These are phyloP conservation scores for Struthidea cinerea DNA, from an alignment of 2,113 vertebrate genomes.

Conservation along the genomic window DNA sequence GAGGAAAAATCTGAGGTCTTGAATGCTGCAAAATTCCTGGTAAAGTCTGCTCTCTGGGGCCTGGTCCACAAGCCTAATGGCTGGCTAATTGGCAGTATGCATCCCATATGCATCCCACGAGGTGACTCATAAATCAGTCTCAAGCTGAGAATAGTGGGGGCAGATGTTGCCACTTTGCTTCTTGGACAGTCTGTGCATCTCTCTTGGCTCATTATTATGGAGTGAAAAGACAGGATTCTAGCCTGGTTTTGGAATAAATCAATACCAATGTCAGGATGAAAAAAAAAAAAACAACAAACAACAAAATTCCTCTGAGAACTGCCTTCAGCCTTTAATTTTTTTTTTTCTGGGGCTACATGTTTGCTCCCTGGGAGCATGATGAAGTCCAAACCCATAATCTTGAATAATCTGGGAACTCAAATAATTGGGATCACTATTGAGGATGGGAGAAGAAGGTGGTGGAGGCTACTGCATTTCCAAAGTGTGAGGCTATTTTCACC, in stretches of 20 bases:
- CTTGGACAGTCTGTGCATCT: neutral
- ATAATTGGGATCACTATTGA: neutral
- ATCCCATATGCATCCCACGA: neutral
- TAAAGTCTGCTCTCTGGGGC: neutral
- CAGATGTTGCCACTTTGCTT: neutral
- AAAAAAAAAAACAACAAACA: neutral
- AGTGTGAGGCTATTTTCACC: neutral
- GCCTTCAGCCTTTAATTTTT: neutral
- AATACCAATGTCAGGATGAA: neutral
- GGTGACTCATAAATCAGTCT: constrained; percentile 20
- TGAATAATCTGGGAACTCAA: neutral
- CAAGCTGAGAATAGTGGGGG: neutral
- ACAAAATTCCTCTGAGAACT: neutral
- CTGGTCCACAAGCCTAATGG: neutral
- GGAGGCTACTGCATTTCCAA: neutral
- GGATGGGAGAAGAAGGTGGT: neutral
- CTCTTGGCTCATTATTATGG: neutral
- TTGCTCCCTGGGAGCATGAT: neutral
- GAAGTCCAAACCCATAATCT: neutral
- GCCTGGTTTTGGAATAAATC: neutral
- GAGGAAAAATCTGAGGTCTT: neutral
- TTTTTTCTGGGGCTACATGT: neutral
- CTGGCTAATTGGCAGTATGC: constrained; percentile 3
- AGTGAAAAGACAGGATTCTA: neutral
- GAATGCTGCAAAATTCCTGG: constrained; percentile 2